Evolutionary conservation across 2,113 vertebrate genomes (phyloP).

Genomic region (Psammodynastes pulverulentus): DNA sequence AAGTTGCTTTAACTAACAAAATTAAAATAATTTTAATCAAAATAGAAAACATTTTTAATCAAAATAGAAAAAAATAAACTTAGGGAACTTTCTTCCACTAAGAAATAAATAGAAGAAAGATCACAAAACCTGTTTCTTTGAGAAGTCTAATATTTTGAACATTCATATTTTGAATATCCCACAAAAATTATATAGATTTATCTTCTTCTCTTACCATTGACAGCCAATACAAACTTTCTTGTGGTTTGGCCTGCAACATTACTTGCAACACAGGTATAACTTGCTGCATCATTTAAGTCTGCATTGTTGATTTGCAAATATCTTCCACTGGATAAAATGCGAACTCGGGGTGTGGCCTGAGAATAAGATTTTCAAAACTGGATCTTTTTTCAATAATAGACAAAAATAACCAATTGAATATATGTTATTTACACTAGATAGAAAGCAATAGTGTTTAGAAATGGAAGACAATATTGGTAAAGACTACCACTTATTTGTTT

Average conservation of each 20-base stretch:
- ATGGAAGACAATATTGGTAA: neutral
- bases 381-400: neutral
- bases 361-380: conserved; percentile 32
- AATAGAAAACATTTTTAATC: neutral
- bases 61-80: neutral
- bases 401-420: neutral
- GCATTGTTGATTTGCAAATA: conserved; percentile 94
- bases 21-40: neutral
- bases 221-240: conserved; percentile 82
- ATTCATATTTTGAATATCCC: accelerated
- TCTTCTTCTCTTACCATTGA: conserved; percentile 77
- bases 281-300: conserved; percentile 79
- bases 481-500: neutral
- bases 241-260: conserved; percentile 87
- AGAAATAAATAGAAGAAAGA: neutral
- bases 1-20: neutral
- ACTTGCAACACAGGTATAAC: conserved; percentile 88
- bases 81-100: neutral
- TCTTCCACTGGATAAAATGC: conserved; percentile 83
- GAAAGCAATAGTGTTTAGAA: neutral
- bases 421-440: neutral
- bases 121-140: neutral
- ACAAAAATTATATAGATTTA: neutral
- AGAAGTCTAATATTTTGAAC: neutral
- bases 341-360: conserved; percentile 82